These are phyloP conservation scores for Mythimna pallens DNA, from an alignment of 2,888 invertebrate genomes.

Conservation along the genomic window DNA sequence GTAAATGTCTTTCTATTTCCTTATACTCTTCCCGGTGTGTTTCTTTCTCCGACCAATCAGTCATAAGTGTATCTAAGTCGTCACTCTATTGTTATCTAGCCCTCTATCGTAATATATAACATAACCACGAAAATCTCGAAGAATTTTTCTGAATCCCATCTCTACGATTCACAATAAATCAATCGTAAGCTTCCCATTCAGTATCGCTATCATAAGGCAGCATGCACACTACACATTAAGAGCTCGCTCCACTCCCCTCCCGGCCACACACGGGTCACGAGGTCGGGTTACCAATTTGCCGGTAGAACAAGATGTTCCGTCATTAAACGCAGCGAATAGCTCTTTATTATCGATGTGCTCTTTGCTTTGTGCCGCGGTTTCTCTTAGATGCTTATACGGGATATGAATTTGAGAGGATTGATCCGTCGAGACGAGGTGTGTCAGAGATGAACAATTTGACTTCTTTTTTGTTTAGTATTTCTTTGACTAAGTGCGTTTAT, in stretches of 20 bases:
- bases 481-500: too few relatives aligned
- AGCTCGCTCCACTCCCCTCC: slow-evolving; percentile 42
- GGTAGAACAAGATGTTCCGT: slow-evolving; percentile 71
- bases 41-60: too few relatives aligned
- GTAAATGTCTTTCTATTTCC: too few relatives aligned
- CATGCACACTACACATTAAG: slow-evolving; percentile 54
- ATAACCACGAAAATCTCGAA: too few relatives aligned
- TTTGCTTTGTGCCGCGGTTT: slow-evolving; percentile 49
- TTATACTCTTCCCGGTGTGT: too few relatives aligned
- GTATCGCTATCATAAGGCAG: slow-evolving; percentile 43
- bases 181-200: slow-evolving; percentile 40
- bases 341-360: slow-evolving; percentile 65
- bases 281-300: slow-evolving; percentile 85
- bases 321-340: slow-evolving; percentile 69
- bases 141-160: not conserved
- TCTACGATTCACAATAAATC: slow-evolving; percentile 1
- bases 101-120: too few relatives aligned
- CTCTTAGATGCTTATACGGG: slow-evolving; percentile 18
- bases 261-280: slow-evolving; percentile 65
- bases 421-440: slow-evolving; percentile 9
- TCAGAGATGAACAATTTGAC: not conserved
- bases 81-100: too few relatives aligned
- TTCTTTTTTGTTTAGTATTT: too few relatives aligned
- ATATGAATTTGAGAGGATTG: slow-evolving; percentile 19
- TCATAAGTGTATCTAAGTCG: too few relatives aligned